These are phyloP conservation scores for Drosophila punjabiensis DNA, from an alignment of 1,140 invertebrate species.

Conservation along the genomic window DNA sequence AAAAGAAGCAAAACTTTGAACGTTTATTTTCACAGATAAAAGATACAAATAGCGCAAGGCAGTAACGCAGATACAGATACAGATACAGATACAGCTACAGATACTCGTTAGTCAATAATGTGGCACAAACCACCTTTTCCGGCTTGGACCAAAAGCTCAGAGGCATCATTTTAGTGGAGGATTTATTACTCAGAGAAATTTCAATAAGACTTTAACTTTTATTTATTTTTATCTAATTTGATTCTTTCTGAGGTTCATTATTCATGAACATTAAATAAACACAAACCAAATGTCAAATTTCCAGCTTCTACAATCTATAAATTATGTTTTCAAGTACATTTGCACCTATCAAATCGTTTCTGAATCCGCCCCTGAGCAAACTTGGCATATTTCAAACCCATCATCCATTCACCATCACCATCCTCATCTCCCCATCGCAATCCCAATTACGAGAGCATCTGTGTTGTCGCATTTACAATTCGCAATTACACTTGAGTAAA, in stretches of 20 bases:
- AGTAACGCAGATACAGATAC: constrained; percentile 31
- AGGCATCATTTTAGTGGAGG: neutral
- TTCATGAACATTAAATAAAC: no score
- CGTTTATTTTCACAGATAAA: constrained; percentile 70
- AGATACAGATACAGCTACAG: constrained; percentile 26
- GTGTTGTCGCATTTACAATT: constrained; percentile 83
- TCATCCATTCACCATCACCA: constrained; percentile 20
- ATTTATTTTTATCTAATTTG: no score
- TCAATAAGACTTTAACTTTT: neutral
- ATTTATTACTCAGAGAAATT: no score
- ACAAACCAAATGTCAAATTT: no score
- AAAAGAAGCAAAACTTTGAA: constrained; percentile 42
- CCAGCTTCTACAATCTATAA: no score
- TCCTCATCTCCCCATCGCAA: constrained; percentile 36
- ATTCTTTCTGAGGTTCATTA: no score
- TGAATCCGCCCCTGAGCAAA: neutral
- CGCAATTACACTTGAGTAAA: constrained; percentile 82
- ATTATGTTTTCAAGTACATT: no score
- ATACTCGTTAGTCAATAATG: constrained; percentile 9
- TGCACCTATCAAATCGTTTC: neutral
- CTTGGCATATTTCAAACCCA: constrained; percentile 6
- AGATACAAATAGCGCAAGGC: constrained; percentile 67
- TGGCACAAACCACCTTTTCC: constrained; percentile 1
- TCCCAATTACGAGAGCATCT: constrained; percentile 80
- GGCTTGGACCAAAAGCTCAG: constrained; percentile 31